phyloP scores from a whole-genome alignment of 1,140 invertebrate genomes.

The Ips nitidus region DNA sequence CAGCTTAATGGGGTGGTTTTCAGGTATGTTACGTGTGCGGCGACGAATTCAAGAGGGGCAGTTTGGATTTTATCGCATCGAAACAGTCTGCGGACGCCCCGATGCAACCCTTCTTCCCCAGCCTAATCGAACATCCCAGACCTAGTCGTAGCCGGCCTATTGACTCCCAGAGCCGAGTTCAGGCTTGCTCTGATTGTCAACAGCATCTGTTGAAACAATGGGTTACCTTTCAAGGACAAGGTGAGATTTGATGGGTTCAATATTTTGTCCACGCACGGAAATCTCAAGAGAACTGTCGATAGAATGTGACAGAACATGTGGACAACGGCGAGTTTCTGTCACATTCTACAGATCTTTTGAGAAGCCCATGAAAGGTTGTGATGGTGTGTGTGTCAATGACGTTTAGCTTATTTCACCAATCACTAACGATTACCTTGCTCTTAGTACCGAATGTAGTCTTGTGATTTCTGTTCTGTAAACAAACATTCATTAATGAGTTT shows the following conservation, averaged over 20 bases:
- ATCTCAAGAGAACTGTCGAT: neutral
- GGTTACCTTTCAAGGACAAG: constrained; percentile 62
- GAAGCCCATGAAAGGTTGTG: too few species aligned
- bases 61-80: constrained; percentile 65
- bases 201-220: constrained; percentile 81
- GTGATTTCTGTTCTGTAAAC: too few species aligned
- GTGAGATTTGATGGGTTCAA: constrained; percentile 10
- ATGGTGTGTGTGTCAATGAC: too few species aligned
- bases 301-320: neutral
- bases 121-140: constrained; percentile 78
- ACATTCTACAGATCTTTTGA: too few species aligned
- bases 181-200: constrained; percentile 78
- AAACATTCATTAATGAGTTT: too few species aligned
- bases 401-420: neutral
- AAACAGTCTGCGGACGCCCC: constrained; percentile 57
- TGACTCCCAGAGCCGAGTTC: constrained; percentile 76
- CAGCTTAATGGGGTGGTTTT: neutral
- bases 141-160: constrained; percentile 80
- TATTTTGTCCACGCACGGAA: constrained; percentile 22
- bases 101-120: constrained; percentile 76
- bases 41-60: constrained; percentile 80
- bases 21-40: constrained; percentile 80
- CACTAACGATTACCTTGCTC: too few species aligned
- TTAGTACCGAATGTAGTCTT: too few species aligned
- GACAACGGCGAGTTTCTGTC: too few species aligned